Percentiles rank a stretch among this genome's conserved stretches.
These are phyloP conservation scores for Strigamia crassipes DNA, from an alignment of 2,888 invertebrate species.

Conservation along the genomic window DNA sequence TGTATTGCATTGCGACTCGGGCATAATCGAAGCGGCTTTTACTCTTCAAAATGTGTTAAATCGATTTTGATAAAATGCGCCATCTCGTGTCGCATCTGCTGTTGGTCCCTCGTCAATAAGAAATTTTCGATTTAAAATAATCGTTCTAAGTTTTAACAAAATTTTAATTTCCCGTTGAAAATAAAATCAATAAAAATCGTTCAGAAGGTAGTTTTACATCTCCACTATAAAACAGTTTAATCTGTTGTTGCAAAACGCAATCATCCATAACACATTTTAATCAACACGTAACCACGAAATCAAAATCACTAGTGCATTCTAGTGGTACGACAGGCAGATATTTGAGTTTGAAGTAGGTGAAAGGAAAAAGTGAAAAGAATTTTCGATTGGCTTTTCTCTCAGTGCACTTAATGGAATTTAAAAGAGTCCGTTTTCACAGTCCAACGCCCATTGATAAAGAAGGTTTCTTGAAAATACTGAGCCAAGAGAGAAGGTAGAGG, in stretches of 20 bases:
- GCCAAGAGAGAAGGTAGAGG: constrained; percentile 7
- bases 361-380: constrained; percentile 36
- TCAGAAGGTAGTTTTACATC: too few relatives aligned
- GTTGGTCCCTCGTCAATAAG: not conserved
- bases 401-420: constrained; percentile 40
- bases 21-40: not conserved
- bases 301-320: constrained; percentile 25
- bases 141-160: not conserved
- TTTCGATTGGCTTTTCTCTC: constrained; percentile 42
- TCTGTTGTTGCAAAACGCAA: not conserved
- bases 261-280: not conserved
- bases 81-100: not conserved
- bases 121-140: not conserved
- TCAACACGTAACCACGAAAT: constrained; percentile 32
- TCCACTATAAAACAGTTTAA: too few relatives aligned
- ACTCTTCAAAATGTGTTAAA: not conserved
- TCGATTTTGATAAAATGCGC: not conserved
- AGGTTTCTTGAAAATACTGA: constrained; percentile 38
- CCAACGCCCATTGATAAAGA: constrained; percentile 40
- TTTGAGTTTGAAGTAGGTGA: constrained; percentile 42
- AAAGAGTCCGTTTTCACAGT: constrained; percentile 40
- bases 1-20: not conserved
- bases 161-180: not conserved
- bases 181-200: not conserved
- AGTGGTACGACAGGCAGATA: constrained; percentile 15